Evolutionary conservation across 2,113 vertebrate genomes (phyloP), one percentile per base, ranked within the genome.

Genomic region (Tragelaphus imberbis): DNA sequence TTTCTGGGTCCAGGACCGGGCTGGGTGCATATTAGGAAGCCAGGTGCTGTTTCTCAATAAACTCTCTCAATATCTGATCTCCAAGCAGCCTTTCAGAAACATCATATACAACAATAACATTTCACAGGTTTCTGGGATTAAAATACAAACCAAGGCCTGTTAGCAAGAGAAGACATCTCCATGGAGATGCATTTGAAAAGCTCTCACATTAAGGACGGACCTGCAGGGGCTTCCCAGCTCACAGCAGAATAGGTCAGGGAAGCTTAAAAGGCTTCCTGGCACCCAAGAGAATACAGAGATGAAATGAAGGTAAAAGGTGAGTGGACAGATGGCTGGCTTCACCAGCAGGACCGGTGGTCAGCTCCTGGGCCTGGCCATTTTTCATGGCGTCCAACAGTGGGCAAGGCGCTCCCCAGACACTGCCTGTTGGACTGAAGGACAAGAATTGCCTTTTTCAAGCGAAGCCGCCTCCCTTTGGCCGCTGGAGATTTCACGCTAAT

Each of bases 121-220:
- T 68, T 84, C 53, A 90, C 16, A 58, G 80, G 56, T 94, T 87
- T 82, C 79, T 55, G 47, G 95, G 84, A 96, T 95, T 93, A 93
- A 97, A 97, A 96, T 96, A 58, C 23, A 93, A 93, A 84, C 82
- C 49, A 95, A 92, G 40, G 28, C 44, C 55, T 59, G 77, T 93
- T 79, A 93, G 44, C 59, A 92, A 88, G 86, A 97, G 91, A 95
- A 94, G 79, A 96, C 23, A 93, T 94, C 93, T 95, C 96, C 95
- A 91, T 59, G 93, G 93, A 94, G 91, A 94, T 96, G 59, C 56
- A 80, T 97, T 92, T 91, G 86, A 80, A 96, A 96, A 94, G 96
- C 91, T 93, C 79, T 91, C 82, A 55, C 56, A 47, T 91, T 93
- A 88, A 84, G 82, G 51, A 51, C 58, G 65, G 56, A 84, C 53